Evolutionary conservation across 2,888 invertebrate species (phyloP).

Genomic region (Athrips mouffetella): DNA sequence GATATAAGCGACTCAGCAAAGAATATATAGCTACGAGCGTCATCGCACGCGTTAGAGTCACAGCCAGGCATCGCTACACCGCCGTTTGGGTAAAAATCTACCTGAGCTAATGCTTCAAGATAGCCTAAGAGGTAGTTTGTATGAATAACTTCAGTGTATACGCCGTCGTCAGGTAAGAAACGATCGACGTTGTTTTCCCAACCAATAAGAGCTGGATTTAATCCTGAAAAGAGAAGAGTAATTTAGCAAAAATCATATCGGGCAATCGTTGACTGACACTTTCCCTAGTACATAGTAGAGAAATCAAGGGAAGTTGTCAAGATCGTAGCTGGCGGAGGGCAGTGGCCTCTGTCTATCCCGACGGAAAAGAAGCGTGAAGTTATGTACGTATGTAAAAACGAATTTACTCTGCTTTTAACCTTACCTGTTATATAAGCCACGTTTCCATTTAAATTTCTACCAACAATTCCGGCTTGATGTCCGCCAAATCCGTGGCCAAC

Average conservation of each 20-base stretch:
- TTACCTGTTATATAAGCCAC: slow-evolving; percentile 57
- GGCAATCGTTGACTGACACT: no score
- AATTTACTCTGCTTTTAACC: no score
- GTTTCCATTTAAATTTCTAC: slow-evolving; percentile 43
- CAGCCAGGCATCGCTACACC: slow-evolving; percentile 60
- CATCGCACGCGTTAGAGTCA: slow-evolving; percentile 47
- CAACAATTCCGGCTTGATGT: slow-evolving; percentile 54
- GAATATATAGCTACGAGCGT: slow-evolving; percentile 47
- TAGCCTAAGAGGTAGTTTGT: slow-evolving; percentile 54
- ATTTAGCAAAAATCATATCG: not conserved
- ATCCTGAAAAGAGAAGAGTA: slow-evolving; percentile 34
- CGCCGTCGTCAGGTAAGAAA: slow-evolving; percentile 43
- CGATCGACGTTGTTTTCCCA: slow-evolving; percentile 50
- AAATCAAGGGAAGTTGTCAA: no score
- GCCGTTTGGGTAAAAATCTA: slow-evolving; percentile 59
- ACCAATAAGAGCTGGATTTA: slow-evolving; percentile 54
- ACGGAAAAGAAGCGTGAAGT: no score
- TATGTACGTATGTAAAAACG: no score
- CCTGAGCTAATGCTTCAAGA: slow-evolving; percentile 43
- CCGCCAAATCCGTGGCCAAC: slow-evolving; percentile 56
- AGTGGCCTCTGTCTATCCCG: no score
- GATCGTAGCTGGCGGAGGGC: no score
- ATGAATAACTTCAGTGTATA: slow-evolving; percentile 58
- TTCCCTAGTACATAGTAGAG: no score
- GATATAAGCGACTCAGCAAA: slow-evolving; percentile 49